Evolutionary conservation across 1,140 invertebrate species (phyloP), one percentile per base, ranked within the genome.

Genomic region (Aricia agestis): DNA sequence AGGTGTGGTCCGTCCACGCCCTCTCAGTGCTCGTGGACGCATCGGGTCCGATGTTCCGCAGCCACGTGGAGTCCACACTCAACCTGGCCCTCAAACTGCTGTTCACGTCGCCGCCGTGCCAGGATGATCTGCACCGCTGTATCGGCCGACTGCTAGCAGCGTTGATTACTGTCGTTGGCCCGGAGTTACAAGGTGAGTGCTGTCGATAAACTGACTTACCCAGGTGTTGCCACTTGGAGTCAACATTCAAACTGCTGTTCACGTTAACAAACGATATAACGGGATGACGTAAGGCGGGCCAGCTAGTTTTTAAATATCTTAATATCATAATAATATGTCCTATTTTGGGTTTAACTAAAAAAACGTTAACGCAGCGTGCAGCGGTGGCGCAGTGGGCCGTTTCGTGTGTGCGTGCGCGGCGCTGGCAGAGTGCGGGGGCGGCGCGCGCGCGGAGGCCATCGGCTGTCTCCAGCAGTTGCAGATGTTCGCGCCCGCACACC

Each of bases 1-100:
- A 98, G 95, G 96, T 98, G 42, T 99, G 99, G 99, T 96, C 98
- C 0, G 91, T 99, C 4, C 97, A 99, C 92, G 98, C 98, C 2
- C 87, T 99, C 42, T 96, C 97, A 9, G 93, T 99, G 72, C 98
- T 99, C 72, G 98, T 98, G 31, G 98, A 99, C 88, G 99, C 98
- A 7, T 98, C 98, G 25, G 98, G 98, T 1, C 98, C 98, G 32
- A 99, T 99, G 98, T 99, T 99, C 92, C 93, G 98, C 25, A 95
- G 96, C 15, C 99, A 99, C 91, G 98, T 99, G 11, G 98, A 99
- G 84, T 97, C 98, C 0, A 97, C 97, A 0, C 91, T 99, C 31
- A 96, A 96, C 1, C 93, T 99, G 25, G 95, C 97, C 31, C 90
- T 99, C 25, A 98, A 98, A 82, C 92, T 99, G 61, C 92, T 99